Conservation (phyloP, 2,113 vertebrate species). For the Corythaixoides concolor region DNA sequence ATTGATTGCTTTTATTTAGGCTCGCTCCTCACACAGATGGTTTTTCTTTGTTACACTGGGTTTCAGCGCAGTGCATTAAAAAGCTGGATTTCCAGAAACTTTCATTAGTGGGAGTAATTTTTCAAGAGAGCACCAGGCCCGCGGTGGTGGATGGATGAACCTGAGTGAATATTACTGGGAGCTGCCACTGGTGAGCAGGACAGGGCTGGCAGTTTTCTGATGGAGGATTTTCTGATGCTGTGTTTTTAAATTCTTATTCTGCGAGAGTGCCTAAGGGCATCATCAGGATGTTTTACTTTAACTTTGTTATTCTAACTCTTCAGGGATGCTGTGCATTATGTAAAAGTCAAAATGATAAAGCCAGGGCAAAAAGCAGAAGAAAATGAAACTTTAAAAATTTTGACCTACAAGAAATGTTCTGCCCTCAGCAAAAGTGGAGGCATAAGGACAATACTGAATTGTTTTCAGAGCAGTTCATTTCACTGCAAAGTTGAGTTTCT, state of each 20-base stretch:
- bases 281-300: neutral
- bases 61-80: neutral
- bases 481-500: neutral
- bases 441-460: neutral
- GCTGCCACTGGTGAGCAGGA: neutral
- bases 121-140: neutral
- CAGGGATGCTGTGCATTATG: neutral
- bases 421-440: neutral
- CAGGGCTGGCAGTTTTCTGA: neutral
- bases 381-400: neutral
- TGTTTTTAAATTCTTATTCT: neutral
- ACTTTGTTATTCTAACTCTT: neutral
- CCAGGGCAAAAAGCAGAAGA: neutral
- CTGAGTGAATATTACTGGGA: neutral
- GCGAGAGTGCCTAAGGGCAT: neutral
- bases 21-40: neutral
- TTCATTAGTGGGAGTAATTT: neutral
- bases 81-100: neutral
- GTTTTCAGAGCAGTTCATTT: neutral
- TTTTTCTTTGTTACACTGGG: neutral
- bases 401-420: neutral
- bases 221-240: neutral
- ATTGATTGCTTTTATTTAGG: neutral
- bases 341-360: neutral
- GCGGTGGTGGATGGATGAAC: accelerated